A percentile compares a stretch with the other conserved stretches of the same genome.
These are phyloP conservation scores for Agrotis puta DNA, from an alignment of 2,888 invertebrate species.

Conservation along the genomic window DNA sequence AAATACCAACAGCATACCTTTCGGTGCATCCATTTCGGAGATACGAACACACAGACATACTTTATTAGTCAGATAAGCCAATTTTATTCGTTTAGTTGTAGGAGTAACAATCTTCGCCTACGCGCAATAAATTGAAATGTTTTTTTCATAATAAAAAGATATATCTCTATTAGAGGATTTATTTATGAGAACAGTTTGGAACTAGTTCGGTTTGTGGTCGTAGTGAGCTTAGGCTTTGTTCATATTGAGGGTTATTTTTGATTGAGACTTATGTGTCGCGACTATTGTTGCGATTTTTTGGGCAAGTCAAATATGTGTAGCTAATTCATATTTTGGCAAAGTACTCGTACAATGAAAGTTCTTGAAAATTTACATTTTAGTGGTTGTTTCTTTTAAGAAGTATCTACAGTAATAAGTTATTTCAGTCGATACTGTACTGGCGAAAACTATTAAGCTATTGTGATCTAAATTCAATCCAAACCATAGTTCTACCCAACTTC, in stretches of 20 bases:
- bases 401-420: no score
- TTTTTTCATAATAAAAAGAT: constrained; percentile 68
- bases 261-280: no score
- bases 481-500: no score
- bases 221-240: constrained; percentile 12
- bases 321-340: no score
- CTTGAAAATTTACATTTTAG: no score
- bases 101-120: constrained; percentile 62
- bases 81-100: constrained; percentile 62
- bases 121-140: constrained; percentile 70
- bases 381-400: no score
- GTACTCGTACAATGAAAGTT: no score
- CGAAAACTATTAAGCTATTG: no score
- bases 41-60: constrained; percentile 40
- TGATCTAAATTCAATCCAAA: no score
- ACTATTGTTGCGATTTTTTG: neutral
- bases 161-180: constrained; percentile 54
- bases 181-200: constrained; percentile 46
- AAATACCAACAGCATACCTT: constrained; percentile 29
- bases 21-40: constrained; percentile 48
- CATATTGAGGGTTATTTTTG: neutral
- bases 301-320: no score
- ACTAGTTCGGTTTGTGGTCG: constrained; percentile 32
- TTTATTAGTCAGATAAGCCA: constrained; percentile 68
- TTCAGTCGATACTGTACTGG: no score